phyloP scores from a whole-genome alignment of 2,113 vertebrate genomes.

The Anolis sagrei region DNA sequence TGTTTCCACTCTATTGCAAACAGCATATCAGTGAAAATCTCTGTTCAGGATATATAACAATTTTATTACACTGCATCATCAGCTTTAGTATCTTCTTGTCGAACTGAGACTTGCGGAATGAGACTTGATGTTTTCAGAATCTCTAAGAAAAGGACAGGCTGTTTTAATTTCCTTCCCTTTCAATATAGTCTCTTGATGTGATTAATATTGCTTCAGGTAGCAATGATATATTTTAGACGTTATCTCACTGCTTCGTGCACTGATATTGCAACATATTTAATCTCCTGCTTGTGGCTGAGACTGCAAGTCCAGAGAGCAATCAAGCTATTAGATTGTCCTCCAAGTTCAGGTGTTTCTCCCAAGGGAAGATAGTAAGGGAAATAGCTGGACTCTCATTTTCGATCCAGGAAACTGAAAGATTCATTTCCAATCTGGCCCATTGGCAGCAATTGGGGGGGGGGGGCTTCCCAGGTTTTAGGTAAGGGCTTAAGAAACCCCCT shows the following conservation, averaged over 20 bases:
- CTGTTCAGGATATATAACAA: neutral
- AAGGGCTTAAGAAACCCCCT: too few relatives aligned
- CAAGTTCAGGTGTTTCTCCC: too few relatives aligned
- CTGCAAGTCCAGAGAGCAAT: neutral
- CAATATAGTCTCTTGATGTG: neutral
- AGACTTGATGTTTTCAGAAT: neutral
- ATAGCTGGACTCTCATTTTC: too few relatives aligned
- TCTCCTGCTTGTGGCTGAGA: neutral
- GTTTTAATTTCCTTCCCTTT: slow-evolving; percentile 40
- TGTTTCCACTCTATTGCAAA: neutral
- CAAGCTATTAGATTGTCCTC: too few relatives aligned
- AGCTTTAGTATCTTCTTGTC: neutral
- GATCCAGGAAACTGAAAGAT: too few relatives aligned
- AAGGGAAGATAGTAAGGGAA: too few relatives aligned
- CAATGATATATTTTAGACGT: slow-evolving; percentile 25
- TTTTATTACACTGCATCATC: slow-evolving; percentile 31
- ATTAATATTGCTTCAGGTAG: slow-evolving; percentile 13
- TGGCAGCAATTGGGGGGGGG: too few relatives aligned
- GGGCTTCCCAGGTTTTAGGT: too few relatives aligned
- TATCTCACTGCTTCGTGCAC: slow-evolving; percentile 17
- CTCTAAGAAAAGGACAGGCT: neutral
- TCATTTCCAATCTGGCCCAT: too few relatives aligned
- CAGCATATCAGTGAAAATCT: neutral
- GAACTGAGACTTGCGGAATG: neutral
- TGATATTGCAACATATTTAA: slow-evolving; percentile 4